Evolutionary conservation across 2,797 vertebrate species (phyloP), one percentile per base, ranked within the genome.

Genomic region (Mycteria americana): DNA sequence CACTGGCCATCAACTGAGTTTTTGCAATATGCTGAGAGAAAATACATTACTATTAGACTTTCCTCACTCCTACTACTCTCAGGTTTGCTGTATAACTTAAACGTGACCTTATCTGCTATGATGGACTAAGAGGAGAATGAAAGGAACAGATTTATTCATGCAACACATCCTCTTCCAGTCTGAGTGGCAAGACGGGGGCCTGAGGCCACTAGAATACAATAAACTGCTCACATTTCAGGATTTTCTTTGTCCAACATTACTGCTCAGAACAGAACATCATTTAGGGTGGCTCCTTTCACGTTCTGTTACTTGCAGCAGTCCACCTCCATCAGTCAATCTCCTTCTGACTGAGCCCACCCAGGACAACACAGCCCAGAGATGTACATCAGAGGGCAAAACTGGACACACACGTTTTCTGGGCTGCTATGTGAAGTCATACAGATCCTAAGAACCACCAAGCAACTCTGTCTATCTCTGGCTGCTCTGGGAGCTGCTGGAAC

Each of bases 1-100:
- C 99, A 99, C 97, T 99, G 98, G 31, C 99, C 99, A 21, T 99
- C 99, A 24, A 99, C 98, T 0, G 99, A 99, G 98, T 99, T 99
- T 98, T 99, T 99, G 95, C 99, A 99, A 96, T 99, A 99, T 0
- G 99, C 99, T 99, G 97, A 31, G 62, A 89, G 85, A 94, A 45
- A 97, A 91, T 3, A 81, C 46, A 25, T 45, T 43, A 31, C 31
- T 75, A 7, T 95, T 37, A 96, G 92, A 30, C 15, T 30, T 65
- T 17, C 17, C 30, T 53, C n/a, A 13, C 31, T 67, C 43, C 27
- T 79, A 23, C 18, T 74, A 7, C 64, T 72, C 51, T 63, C 30
- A 54, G 35, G 46, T 67, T 80, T 69, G 54, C 45, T 51, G 21
- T 48, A 25, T 43, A 91, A 57, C 79, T 74, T 89, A 76, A 51